phyloP scores from a whole-genome alignment of 2,113 vertebrate species.

The Ciconia boyciana region DNA sequence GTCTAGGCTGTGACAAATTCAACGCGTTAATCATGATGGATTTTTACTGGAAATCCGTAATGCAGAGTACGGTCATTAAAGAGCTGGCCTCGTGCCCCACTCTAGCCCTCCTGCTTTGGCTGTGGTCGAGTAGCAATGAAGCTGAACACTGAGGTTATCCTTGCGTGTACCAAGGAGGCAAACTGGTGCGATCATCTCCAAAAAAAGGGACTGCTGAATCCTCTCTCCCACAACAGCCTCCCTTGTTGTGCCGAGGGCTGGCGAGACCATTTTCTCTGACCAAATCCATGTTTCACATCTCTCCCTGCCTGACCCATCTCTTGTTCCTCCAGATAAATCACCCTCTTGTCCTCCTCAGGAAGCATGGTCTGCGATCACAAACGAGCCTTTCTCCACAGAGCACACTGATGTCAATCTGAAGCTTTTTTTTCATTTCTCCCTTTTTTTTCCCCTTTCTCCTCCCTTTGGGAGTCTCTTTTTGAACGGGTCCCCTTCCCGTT shows the following conservation, averaged over 20 bases:
- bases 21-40: conserved; percentile 47
- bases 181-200: neutral
- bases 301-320: conserved; percentile 7
- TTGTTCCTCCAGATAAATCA: conserved; percentile 39
- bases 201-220: neutral
- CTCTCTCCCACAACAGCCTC: neutral
- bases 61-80: neutral
- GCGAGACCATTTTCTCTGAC: neutral
- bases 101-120: neutral
- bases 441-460: neutral
- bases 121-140: neutral
- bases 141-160: neutral
- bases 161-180: neutral
- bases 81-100: neutral
- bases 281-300: neutral
- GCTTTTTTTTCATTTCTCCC: neutral
- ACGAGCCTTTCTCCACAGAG: neutral
- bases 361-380: neutral
- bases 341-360: conserved; percentile 33
- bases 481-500: neutral
- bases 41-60: conserved; percentile 47
- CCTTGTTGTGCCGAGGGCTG: neutral
- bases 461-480: neutral
- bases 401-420: neutral
- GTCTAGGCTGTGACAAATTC: conserved; percentile 44